These are phyloP conservation scores for Muscicapa adusta DNA, from an alignment of 2,113 vertebrate genomes.

Conservation along the genomic window DNA sequence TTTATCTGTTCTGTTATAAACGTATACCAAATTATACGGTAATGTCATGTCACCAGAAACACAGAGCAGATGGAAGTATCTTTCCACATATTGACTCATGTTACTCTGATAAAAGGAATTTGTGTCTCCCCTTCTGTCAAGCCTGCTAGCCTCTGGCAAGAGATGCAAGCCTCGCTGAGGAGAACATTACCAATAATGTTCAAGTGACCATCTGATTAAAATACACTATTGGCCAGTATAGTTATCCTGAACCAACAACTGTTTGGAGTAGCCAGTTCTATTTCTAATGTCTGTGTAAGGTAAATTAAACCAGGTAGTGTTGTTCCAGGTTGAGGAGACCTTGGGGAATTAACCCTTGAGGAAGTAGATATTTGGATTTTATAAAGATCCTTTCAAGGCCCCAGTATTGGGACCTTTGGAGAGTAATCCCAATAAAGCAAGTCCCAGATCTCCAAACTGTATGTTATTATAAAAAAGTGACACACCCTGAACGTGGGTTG, in stretches of 20 bases:
- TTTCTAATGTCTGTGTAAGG: not conserved
- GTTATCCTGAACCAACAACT: not conserved
- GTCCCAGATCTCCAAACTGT: not conserved
- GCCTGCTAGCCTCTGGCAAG: slow-evolving; percentile 46
- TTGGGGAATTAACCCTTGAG: not conserved
- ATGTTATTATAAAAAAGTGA: too few relatives aligned
- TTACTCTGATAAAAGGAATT: slow-evolving; percentile 54
- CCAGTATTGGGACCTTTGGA: not conserved
- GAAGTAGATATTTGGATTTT: not conserved
- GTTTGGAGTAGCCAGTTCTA: not conserved
- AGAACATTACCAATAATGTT: slow-evolving; percentile 27
- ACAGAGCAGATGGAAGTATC: slow-evolving; percentile 63
- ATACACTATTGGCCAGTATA: not conserved
- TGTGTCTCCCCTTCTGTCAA: slow-evolving; percentile 24
- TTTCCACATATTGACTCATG: slow-evolving; percentile 53
- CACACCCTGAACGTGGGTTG: too few relatives aligned
- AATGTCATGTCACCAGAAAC: slow-evolving; percentile 54
- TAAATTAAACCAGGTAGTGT: not conserved
- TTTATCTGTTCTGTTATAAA: slow-evolving; percentile 34
- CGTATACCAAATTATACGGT: slow-evolving; percentile 7
- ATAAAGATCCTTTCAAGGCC: not conserved
- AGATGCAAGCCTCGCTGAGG: not conserved
- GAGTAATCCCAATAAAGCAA: not conserved
- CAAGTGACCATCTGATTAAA: slow-evolving; percentile 29
- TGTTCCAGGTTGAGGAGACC: not conserved